A percentile compares a stretch with the other conserved stretches of the same genome.
phyloP scores from a whole-genome alignment of 2,113 vertebrate genomes.

The Phoxinus phoxinus region DNA sequence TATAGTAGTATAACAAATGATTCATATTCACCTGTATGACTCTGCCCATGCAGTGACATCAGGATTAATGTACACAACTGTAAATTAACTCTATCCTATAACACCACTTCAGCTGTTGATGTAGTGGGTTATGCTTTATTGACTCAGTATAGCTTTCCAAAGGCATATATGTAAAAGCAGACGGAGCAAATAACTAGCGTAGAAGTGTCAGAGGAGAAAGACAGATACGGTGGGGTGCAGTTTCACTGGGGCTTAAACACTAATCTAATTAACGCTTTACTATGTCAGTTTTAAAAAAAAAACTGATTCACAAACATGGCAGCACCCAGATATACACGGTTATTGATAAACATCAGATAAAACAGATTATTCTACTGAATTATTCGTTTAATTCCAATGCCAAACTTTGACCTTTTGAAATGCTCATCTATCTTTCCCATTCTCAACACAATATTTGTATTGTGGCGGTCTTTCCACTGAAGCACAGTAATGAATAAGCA shows the following conservation, averaged over 20 bases:
- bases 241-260: not conserved
- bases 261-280: not conserved
- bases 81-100: not conserved
- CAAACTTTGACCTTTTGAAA: not conserved
- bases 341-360: not conserved
- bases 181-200: not conserved
- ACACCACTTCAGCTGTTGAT: not conserved
- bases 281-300: no score
- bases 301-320: not conserved
- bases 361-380: not conserved
- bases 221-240: not conserved
- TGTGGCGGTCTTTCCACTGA: not conserved
- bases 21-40: not conserved
- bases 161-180: not conserved
- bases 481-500: no score
- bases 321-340: not conserved
- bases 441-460: not conserved
- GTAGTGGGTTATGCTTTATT: slow-evolving; percentile 1
- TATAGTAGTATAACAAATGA: not conserved
- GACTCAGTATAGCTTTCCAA: slow-evolving; percentile 1
- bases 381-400: not conserved
- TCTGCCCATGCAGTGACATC: not conserved
- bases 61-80: not conserved
- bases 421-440: not conserved
- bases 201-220: not conserved